Evolutionary conservation across 2,888 invertebrate genomes (phyloP), one percentile per base, ranked within the genome.

Genomic region (Alloplasta piceator): DNA sequence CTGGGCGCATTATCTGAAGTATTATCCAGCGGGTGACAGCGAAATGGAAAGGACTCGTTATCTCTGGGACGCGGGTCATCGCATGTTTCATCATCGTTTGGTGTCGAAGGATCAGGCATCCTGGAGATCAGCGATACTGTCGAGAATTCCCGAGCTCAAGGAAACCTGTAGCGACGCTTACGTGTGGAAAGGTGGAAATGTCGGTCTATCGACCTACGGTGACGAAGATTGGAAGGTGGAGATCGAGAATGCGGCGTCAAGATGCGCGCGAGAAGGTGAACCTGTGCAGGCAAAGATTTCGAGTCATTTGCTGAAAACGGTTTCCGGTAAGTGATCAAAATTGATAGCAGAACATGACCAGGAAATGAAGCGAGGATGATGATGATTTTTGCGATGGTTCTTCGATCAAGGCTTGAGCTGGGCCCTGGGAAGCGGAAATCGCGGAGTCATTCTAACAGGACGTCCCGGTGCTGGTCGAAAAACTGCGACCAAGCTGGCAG

Each of bases 401-500:
- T 26, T 2, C 26, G 26, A 46, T 60, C 1, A 36, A 91, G 91
- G 87, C 46, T 64, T 91, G 10, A 89, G 88, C 70, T 92, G 92
- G 92, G 87, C 88, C 0, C 80, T 92, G 6, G 91, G 91, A 6
- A 87, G 87, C 6, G 86, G 87, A 46, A 84, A 87, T 43, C 86
- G 88, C 10, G 92, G 92, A 0, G 78, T 91, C 3, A 82, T 91
- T 60, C 79, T 92, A 12, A 82, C 86, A 9, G 92, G 92, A 41
- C 88, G 91, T 68, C 91, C 92, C 3, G 92, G 92, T 4, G 89
- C 91, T 10, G 91, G 92, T 50, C 86, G 92, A 60, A 91, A 87
- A 80, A 87, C 91, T 0, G 91, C 91, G 1, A 86, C 83, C 0
- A 89, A 85, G 76, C 84, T 92, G 1, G 86, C 89, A 1, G 88